These are phyloP conservation scores for Globodera ellingtonae DNA, from an alignment of 1,140 invertebrate genomes.

Conservation along the genomic window DNA sequence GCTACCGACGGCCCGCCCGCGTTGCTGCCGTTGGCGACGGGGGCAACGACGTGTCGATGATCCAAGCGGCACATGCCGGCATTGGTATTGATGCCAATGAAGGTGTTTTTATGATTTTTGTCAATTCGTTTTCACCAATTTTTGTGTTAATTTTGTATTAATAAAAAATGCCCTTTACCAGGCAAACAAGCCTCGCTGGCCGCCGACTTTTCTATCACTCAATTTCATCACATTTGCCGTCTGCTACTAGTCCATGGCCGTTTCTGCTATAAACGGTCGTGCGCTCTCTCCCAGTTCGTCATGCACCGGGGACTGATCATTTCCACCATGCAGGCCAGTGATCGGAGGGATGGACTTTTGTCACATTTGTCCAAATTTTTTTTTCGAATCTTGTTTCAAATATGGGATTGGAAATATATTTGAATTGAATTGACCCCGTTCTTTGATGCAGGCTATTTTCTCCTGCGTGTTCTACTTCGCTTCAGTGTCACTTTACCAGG, in stretches of 20 bases:
- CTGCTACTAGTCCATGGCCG: slow-evolving; percentile 91
- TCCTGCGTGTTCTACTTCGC: slow-evolving; percentile 98
- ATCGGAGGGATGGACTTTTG: too few relatives aligned
- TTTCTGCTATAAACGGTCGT: slow-evolving; percentile 91
- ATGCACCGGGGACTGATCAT: slow-evolving; percentile 98
- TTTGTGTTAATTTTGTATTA: not conserved
- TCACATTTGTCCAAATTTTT: too few relatives aligned
- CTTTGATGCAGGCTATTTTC: slow-evolving; percentile 77
- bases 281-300: slow-evolving; percentile 93
- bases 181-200: slow-evolving; percentile 93
- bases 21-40: slow-evolving; percentile 69
- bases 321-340: slow-evolving; percentile 84
- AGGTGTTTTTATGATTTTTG: slow-evolving; percentile 48
- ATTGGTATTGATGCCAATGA: slow-evolving; percentile 86
- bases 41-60: slow-evolving; percentile 73
- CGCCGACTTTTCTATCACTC: slow-evolving; percentile 95
- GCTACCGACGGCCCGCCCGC: slow-evolving; percentile 78
- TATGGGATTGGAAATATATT: not conserved
- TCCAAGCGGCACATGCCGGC: slow-evolving; percentile 89
- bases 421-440: too few relatives aligned
- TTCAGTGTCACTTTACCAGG: slow-evolving; percentile 93
- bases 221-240: slow-evolving; percentile 82
- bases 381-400: not conserved
- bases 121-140: not conserved
- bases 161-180: slow-evolving; percentile 31